Conservation (phyloP, 2,113 vertebrate species). For the Xiphophorus hellerii region DNA sequence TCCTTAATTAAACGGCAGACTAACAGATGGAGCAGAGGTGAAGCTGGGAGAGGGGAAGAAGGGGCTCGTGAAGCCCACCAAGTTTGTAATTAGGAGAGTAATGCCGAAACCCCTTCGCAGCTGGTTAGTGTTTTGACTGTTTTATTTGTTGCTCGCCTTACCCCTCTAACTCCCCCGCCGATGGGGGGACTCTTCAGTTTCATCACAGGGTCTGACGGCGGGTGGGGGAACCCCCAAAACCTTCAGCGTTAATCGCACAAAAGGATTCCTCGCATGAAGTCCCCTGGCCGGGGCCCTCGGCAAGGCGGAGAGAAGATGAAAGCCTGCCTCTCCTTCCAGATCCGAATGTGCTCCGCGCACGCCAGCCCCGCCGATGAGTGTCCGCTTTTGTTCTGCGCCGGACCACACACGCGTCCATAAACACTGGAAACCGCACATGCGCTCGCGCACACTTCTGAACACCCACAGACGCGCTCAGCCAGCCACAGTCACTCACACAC, state of each 20-base stretch:
- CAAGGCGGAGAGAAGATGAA: slow-evolving; percentile 61
- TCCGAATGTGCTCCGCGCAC: slow-evolving; percentile 45
- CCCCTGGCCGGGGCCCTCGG: slow-evolving; percentile 49
- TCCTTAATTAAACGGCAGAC: slow-evolving; percentile 62
- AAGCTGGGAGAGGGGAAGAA: slow-evolving; percentile 33
- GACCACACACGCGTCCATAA: slow-evolving; percentile 65
- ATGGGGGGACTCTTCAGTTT: slow-evolving; percentile 25
- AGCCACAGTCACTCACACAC: slow-evolving; percentile 57
- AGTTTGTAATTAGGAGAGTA: slow-evolving; percentile 78
- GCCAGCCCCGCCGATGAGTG: slow-evolving; percentile 52
- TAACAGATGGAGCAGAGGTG: slow-evolving; percentile 67
- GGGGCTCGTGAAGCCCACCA: slow-evolving; percentile 46
- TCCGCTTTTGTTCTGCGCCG: slow-evolving; percentile 58
- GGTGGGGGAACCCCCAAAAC: slow-evolving; percentile 55
- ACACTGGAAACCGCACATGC: slow-evolving; percentile 54
- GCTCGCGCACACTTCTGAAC: slow-evolving; percentile 54
- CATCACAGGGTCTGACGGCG: slow-evolving; percentile 41
- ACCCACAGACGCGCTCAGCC: slow-evolving; percentile 55
- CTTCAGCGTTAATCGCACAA: slow-evolving; percentile 66
- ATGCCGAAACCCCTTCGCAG: slow-evolving; percentile 63
- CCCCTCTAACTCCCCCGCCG: slow-evolving; percentile 39
- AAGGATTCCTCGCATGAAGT: slow-evolving; percentile 61
- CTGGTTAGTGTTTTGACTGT: slow-evolving; percentile 66
- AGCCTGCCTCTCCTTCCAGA: slow-evolving; percentile 40
- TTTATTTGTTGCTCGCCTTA: slow-evolving; percentile 52